Percentiles rank a stretch among this genome's conserved stretches.
Evolutionary conservation across 2,888 invertebrate genomes (phyloP).

Genomic region (Amaurobius ferox): DNA sequence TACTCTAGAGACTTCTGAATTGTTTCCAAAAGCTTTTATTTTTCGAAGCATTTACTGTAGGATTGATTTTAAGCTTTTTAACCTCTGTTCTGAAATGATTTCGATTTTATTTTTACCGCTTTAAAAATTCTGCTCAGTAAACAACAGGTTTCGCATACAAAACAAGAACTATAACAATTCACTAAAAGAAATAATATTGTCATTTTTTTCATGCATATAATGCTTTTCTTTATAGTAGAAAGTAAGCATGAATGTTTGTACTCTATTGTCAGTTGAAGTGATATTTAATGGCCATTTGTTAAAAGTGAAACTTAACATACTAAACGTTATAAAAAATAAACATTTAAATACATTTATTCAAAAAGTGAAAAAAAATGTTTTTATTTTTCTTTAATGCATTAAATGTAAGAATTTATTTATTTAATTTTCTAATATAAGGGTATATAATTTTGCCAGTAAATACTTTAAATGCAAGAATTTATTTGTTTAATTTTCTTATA

Average conservation of each 20-base stretch:
- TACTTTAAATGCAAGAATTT: no score
- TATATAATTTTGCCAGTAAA: no score
- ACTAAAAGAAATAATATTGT: constrained; percentile 2
- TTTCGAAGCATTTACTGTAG: neutral
- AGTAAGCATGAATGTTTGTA: neutral
- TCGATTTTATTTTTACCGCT: neutral
- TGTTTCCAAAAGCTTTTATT: neutral
- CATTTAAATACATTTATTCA: no score
- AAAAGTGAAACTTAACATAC: no score
- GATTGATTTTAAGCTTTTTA: constrained; percentile 12
- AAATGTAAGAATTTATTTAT: no score
- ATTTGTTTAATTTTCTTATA: no score
- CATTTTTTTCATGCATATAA: neutral
- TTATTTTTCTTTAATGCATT: no score
- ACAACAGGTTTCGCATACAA: constrained; percentile 17
- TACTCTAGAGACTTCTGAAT: constrained; percentile 22
- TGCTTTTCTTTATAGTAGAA: neutral
- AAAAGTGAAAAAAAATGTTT: no score
- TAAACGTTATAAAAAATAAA: no score
- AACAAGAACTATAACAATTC: constrained; percentile 11
- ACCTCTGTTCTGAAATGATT: constrained; percentile 7
- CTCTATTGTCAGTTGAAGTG: neutral
- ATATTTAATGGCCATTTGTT: neutral
- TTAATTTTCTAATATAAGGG: no score
- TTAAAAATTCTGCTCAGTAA: neutral